phyloP scores from a whole-genome alignment of 2,797 vertebrate genomes.

The Rhadinocentrus ornatus region DNA sequence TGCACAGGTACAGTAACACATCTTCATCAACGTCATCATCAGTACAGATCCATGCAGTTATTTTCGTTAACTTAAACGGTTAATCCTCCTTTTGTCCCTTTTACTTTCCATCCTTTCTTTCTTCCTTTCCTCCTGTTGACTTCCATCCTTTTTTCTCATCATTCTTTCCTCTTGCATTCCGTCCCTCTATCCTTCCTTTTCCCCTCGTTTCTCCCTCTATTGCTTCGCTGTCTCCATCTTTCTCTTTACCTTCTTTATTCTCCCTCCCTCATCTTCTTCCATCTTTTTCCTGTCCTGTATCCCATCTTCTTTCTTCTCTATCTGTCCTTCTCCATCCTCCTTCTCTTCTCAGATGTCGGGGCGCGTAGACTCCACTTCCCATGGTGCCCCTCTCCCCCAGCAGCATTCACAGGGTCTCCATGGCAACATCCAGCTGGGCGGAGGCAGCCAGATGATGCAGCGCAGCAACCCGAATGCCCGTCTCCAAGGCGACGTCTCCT shows the following conservation, averaged over 20 bases:
- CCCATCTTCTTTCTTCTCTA: no score
- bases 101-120: no score
- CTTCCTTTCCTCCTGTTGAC: background rate
- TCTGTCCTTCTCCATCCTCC: no score
- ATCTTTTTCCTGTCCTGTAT: no score
- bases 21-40: background rate
- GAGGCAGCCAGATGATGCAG: constrained; percentile 77
- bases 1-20: constrained; percentile 80
- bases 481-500: constrained; percentile 75
- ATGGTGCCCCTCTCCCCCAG: constrained; percentile 74
- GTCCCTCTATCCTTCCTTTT: no score
- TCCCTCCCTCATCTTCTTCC: background rate
- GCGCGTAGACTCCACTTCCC: constrained; percentile 84
- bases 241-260: background rate
- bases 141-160: no score
- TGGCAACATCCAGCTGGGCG: constrained; percentile 69
- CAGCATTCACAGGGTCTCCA: constrained; percentile 83
- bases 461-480: constrained; percentile 81
- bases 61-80: background rate
- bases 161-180: no score
- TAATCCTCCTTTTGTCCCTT: background rate
- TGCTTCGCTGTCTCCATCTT: background rate
- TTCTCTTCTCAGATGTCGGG: constrained; percentile 75
- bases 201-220: no score
- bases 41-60: background rate